Percentiles rank a stretch among this genome's conserved stretches.
phyloP scores from a whole-genome alignment of 2,113 vertebrate genomes.

The Bubalus kerabau region DNA sequence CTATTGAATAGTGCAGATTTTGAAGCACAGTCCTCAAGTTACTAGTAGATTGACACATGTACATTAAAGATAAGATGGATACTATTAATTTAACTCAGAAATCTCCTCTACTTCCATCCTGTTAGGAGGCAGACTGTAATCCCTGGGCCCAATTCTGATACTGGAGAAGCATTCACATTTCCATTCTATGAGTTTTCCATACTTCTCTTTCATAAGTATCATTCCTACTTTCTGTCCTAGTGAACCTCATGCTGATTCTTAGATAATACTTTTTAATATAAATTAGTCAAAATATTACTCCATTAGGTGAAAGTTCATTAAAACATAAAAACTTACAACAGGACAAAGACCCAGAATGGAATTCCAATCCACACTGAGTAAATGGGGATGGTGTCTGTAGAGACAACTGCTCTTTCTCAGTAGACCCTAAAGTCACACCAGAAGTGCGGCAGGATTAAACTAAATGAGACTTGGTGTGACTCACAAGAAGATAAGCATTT shows the following conservation, averaged over 20 bases:
- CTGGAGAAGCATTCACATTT: not conserved
- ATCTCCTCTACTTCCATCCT: not conserved
- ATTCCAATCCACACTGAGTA: not conserved
- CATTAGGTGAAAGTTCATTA: not conserved
- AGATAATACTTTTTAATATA: not conserved
- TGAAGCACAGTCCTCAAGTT: not conserved
- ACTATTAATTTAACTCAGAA: not conserved
- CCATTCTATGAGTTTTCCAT: not conserved
- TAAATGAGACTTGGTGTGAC: not conserved
- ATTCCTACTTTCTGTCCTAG: not conserved
- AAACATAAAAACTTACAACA: not conserved
- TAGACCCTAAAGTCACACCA: not conserved
- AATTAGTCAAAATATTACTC: not conserved
- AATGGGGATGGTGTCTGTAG: not conserved
- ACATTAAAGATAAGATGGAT: not conserved
- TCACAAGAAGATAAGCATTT: not conserved
- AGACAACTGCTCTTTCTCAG: not conserved
- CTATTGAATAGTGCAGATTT: not conserved
- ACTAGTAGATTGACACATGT: not conserved
- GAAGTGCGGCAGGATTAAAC: not conserved
- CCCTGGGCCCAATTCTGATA: not conserved
- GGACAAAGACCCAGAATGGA: not conserved
- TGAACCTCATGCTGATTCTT: not conserved
- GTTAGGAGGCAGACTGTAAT: not conserved
- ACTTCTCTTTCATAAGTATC: not conserved